Evolutionary conservation across 2,888 invertebrate genomes (phyloP).

Genomic region (Nomada flava): DNA sequence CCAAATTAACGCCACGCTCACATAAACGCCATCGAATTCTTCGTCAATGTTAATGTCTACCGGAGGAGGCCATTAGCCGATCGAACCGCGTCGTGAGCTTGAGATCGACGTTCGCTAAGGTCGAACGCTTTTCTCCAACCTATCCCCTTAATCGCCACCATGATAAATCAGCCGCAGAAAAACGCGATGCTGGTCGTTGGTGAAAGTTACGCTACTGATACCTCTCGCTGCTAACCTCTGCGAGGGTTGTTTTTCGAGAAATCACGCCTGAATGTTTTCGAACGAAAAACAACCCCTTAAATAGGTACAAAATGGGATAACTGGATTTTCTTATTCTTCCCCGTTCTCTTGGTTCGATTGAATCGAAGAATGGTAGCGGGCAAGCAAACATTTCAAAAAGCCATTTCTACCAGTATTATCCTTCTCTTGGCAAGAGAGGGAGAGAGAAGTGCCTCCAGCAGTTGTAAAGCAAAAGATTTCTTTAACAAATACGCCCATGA

Average conservation of each 20-base stretch:
- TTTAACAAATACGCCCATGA: slow-evolving; percentile 50
- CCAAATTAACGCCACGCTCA: slow-evolving; percentile 80
- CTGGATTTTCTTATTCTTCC: not conserved
- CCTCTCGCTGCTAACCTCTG: slow-evolving; percentile 6
- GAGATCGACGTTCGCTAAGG: slow-evolving; percentile 71
- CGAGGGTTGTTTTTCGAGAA: not conserved
- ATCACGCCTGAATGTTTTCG: not conserved
- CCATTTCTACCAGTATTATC: not conserved
- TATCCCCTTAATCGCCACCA: slow-evolving; percentile 68
- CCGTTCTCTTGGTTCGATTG: not conserved
- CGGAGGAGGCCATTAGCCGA: slow-evolving; percentile 78
- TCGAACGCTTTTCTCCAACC: slow-evolving; percentile 55
- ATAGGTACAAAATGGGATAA: not conserved
- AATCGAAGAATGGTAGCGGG: not conserved
- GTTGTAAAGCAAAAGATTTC: slow-evolving; percentile 42
- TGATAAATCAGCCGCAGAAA: slow-evolving; percentile 70
- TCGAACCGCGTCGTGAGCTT: slow-evolving; percentile 67
- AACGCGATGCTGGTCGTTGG: slow-evolving; percentile 47
- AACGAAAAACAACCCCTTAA: not conserved
- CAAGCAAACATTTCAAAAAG: slow-evolving; percentile 4
- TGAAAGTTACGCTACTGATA: slow-evolving; percentile 32
- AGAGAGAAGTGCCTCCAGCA: not conserved
- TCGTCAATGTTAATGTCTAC: slow-evolving; percentile 80
- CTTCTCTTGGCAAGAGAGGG: not conserved
- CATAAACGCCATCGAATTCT: slow-evolving; percentile 75